Evolutionary conservation across 2,888 invertebrate genomes (phyloP).

Genomic region (Hydrotaea diabolus): DNA sequence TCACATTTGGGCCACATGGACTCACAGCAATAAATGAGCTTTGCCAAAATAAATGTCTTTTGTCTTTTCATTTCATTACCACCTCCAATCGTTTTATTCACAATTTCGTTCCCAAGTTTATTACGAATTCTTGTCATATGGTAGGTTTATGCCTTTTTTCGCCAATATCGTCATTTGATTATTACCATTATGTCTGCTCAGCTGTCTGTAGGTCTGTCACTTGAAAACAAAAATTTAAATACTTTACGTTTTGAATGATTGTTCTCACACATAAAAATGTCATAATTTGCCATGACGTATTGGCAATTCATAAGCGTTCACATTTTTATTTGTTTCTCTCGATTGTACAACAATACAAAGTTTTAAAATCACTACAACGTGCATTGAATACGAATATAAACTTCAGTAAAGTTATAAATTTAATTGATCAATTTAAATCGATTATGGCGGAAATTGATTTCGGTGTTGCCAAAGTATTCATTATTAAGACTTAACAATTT

Average conservation of each 20-base stretch:
- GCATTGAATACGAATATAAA: conserved; percentile 29
- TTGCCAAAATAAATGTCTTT: no score
- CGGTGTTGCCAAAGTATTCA: no score
- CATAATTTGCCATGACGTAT: conserved; percentile 67
- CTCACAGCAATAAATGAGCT: no score
- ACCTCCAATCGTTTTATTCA: background rate
- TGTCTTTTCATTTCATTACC: background rate
- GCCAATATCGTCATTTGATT: conserved; percentile 29
- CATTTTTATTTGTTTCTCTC: background rate
- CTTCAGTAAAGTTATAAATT: background rate
- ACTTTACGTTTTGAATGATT: conserved; percentile 60
- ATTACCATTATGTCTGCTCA: conserved; percentile 53
- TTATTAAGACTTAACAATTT: no score
- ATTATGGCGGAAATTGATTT: background rate
- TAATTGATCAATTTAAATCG: conserved; percentile 25
- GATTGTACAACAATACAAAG: conserved; percentile 18
- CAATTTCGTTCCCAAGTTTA: background rate
- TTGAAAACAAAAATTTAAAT: conserved; percentile 1
- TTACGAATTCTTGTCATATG: conserved; percentile 37
- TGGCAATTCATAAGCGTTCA: conserved; percentile 38
- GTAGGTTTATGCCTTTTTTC: background rate
- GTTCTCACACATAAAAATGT: conserved; percentile 71
- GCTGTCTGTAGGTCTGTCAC: conserved; percentile 40
- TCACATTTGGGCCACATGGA: no score
- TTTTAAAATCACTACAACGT: conserved; percentile 28